Conservation (phyloP, 2,797 vertebrate genomes). For the Dryobates pubescens region DNA sequence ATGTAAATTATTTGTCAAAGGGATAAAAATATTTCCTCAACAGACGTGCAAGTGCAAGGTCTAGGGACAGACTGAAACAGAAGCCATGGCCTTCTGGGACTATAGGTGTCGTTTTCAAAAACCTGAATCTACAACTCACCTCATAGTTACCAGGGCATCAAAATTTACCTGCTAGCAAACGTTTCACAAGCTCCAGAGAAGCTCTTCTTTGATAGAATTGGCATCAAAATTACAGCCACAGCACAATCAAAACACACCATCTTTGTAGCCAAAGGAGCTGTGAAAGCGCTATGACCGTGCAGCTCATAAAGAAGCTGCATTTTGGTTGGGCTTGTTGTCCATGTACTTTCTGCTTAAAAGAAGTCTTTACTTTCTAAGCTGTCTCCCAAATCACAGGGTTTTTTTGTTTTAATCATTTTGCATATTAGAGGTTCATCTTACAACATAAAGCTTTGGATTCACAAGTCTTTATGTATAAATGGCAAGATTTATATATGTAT, state of each 20-base stretch:
- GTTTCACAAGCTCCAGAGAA: neutral
- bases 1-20: neutral
- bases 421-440: neutral
- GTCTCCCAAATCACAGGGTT: no score
- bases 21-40: neutral
- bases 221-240: neutral
- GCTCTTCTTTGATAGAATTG: neutral
- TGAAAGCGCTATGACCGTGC: neutral
- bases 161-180: neutral
- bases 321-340: neutral
- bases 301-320: neutral
- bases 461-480: neutral
- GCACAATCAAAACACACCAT: neutral
- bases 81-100: neutral
- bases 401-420: neutral
- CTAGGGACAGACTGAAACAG: neutral
- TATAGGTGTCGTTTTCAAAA: neutral
- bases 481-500: neutral
- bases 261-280: neutral
- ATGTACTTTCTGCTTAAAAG: neutral
- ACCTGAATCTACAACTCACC: neutral
- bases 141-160: neutral
- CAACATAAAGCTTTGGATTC: neutral
- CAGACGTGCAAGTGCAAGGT: neutral
- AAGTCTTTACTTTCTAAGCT: neutral